A percentile compares a stretch with the other conserved stretches of the same genome.
Evolutionary conservation across 2,888 invertebrate genomes (phyloP).

Genomic region (Imbricaverruca yamaguchii): DNA sequence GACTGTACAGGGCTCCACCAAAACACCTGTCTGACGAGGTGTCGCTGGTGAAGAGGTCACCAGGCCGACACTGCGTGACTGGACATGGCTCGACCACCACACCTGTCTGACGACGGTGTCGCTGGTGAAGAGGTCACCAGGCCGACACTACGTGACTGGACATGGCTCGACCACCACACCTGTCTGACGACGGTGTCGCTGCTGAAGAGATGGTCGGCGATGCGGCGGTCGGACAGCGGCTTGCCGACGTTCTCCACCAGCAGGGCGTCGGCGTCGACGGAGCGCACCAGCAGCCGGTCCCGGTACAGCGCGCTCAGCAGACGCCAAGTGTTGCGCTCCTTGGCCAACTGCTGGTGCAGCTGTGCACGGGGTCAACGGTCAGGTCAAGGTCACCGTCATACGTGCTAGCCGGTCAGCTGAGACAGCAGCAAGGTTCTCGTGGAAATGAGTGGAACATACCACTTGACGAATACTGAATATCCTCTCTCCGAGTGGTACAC

Average conservation of each 20-base stretch:
- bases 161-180: constrained; percentile 40
- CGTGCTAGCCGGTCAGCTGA: no score
- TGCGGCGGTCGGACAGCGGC: constrained; percentile 12
- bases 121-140: constrained; percentile 49
- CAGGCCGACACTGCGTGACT: constrained; percentile 29
- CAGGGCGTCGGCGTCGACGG: constrained; percentile 33
- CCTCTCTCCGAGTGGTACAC: no score
- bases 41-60: constrained; percentile 51
- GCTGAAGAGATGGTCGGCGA: constrained; percentile 44
- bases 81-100: constrained; percentile 35
- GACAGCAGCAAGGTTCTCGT: neutral
- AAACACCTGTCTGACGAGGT: constrained; percentile 50
- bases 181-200: constrained; percentile 53
- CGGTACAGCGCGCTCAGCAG: constrained; percentile 71
- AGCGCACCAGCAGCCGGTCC: constrained; percentile 57
- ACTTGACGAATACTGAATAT: no score
- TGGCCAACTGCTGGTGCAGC: constrained; percentile 48
- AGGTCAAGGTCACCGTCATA: neutral
- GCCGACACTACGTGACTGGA: constrained; percentile 24
- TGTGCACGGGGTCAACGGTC: neutral
- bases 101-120: constrained; percentile 52
- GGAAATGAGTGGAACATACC: no score
- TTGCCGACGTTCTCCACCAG: constrained; percentile 35
- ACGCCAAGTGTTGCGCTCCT: constrained; percentile 84
- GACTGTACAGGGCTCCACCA: no score